Percentiles rank a stretch among this genome's conserved stretches.
phyloP scores from a whole-genome alignment of 1,140 invertebrate genomes.

The Temnothorax curvispinosus region DNA sequence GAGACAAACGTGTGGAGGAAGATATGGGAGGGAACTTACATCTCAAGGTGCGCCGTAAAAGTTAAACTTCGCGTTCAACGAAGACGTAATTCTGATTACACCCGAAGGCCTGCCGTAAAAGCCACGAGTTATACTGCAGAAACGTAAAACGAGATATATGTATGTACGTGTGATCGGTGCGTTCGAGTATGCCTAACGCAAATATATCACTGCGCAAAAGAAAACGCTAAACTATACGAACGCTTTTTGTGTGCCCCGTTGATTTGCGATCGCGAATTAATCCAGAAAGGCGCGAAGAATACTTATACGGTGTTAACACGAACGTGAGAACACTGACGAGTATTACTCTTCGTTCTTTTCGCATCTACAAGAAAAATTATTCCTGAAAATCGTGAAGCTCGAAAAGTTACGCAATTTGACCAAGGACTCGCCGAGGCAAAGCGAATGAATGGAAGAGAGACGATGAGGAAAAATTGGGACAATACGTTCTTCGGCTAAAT shows the following conservation, averaged over 20 bases:
- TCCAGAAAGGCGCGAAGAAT: background rate
- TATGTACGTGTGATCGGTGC: conserved; percentile 1
- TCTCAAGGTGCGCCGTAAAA: conserved; percentile 31
- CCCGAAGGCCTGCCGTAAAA: conserved; percentile 17
- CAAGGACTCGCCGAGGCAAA: background rate
- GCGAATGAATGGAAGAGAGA: background rate
- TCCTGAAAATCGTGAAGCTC: conserved; percentile 5
- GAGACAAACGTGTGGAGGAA: background rate
- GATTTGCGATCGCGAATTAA: conserved; percentile 41
- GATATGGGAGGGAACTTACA: conserved; percentile 10
- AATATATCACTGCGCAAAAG: conserved; percentile 16
- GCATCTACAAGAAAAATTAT: background rate
- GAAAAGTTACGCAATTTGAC: background rate
- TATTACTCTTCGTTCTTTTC: background rate
- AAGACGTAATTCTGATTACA: conserved; percentile 44
- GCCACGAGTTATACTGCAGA: conserved; percentile 19
- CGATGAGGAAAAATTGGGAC: background rate
- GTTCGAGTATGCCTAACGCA: conserved; percentile 7
- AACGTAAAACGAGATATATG: conserved; percentile 27
- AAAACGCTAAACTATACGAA: background rate
- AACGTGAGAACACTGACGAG: background rate
- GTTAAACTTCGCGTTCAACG: conserved; percentile 44
- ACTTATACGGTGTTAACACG: background rate
- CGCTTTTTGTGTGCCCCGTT: conserved; percentile 15
- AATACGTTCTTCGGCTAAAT: background rate